Base-by-base conservation (phyloP, 2,113 vertebrate species). In the Sturnus vulgaris region DNA sequence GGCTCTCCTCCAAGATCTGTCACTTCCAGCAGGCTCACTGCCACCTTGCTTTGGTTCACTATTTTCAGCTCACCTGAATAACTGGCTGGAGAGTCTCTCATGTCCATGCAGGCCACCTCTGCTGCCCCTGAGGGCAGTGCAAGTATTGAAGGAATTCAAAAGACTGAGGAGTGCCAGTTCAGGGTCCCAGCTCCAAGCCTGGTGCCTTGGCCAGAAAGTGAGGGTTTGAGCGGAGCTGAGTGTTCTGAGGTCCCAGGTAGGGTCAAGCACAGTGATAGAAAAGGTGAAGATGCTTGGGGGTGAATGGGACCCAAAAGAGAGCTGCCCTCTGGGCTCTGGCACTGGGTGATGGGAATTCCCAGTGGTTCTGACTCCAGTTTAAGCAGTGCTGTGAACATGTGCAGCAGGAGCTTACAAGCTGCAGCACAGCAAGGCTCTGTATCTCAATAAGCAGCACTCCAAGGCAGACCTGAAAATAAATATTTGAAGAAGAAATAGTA, bases 381-480 rank as follows among this genome's bases (percentile, higher is more conserved):
- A 63, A 81, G 47, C 68, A 31, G 52, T 22, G 55, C 75, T 1
- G 3, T 27, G 70, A 50, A 24, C 15, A 8, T 1, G 5, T 49
- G 35, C 71, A 46, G 93, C 52, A 37, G 83, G 50, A 94, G 64
- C 59, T 50, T n/a, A 31, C 6, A 3, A 33, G 44, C 88, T 86
- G 92, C 50, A 15, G 39, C 3, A 2, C 79, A 31, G 85, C 1
- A 5, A 78, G 60, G 69, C 44, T 90, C 79, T 96, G 50, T 68
- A 31, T 94, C 95, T 96, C 92, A 92, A 93, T 92, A 90, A 95
- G 65, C 76, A 76, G 82, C 47, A 12, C 72, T 88, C 82, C 27
- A 55, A 93, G 88, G 69, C 80, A 94, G 80, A 92, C 90, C 80
- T 73, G 65, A 95, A 95, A 94, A 97, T 94, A 96, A 95, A 95